phyloP scores from a whole-genome alignment of 2,888 invertebrate genomes.

The Anarsia innoxiella region DNA sequence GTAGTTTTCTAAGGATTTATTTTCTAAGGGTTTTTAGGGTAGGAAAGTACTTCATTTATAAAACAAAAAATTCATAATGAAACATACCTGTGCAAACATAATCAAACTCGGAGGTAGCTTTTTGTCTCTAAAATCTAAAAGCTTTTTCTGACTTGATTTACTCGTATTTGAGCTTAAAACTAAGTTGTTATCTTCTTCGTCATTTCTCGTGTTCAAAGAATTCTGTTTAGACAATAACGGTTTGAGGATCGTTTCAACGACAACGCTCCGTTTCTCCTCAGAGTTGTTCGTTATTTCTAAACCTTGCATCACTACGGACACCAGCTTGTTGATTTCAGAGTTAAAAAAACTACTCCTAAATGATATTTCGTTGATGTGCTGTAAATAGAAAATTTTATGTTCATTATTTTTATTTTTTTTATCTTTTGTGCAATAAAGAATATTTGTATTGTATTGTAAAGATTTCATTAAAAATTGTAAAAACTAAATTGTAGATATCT shows the following conservation, averaged over 20 bases:
- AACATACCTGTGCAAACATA: constrained; percentile 86
- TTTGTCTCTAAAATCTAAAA: constrained; percentile 81
- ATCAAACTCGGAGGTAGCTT: constrained; percentile 87
- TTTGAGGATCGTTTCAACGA: constrained; percentile 65
- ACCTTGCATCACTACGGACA: constrained; percentile 87
- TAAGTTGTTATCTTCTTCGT: constrained; percentile 23
- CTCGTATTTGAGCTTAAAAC: constrained; percentile 30
- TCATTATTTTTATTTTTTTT: neutral
- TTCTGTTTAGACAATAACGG: constrained; percentile 67
- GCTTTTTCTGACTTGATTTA: constrained; percentile 28
- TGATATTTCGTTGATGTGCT: constrained; percentile 91
- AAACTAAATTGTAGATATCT: too few species aligned
- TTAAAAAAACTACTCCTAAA: constrained; percentile 91
- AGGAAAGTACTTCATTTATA: too few species aligned
- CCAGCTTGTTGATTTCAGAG: constrained; percentile 88
- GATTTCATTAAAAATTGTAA: neutral
- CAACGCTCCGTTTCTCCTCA: constrained; percentile 56
- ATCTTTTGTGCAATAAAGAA: too few species aligned
- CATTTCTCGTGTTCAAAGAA: constrained; percentile 36
- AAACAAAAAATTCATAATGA: too few species aligned
- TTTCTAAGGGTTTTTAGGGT: too few species aligned
- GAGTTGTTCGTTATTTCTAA: constrained; percentile 88
- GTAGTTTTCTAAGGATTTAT: too few species aligned
- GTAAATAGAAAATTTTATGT: constrained; percentile 13
- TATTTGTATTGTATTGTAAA: constrained; percentile 5